Evolutionary conservation across 2,888 invertebrate genomes (phyloP).

Genomic region (Gymnosoma rotundatum): DNA sequence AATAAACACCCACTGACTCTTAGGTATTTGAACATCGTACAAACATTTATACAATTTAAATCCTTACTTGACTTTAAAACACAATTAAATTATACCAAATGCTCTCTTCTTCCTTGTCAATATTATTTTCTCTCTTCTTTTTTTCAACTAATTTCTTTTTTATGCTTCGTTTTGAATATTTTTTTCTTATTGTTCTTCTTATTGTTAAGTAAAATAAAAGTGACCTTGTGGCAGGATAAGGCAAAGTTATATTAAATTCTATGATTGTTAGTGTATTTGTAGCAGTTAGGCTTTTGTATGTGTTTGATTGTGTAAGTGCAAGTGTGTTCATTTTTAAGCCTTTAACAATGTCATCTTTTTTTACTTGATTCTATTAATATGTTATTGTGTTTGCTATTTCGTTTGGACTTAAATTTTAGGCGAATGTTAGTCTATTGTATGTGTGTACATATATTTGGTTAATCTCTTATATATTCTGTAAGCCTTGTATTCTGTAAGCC

Average conservation of each 20-base stretch:
- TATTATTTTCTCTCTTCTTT: not conserved
- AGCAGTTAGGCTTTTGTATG: not conserved
- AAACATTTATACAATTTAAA: slow-evolving; percentile 26
- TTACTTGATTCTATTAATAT: too few relatives aligned
- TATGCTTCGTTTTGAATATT: not conserved
- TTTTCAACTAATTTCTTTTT: slow-evolving; percentile 19
- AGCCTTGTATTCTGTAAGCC: too few relatives aligned
- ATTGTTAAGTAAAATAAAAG: not conserved
- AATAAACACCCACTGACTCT: not conserved
- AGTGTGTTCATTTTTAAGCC: slow-evolving; percentile 14
- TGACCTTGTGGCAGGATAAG: slow-evolving; percentile 49
- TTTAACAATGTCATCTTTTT: slow-evolving; percentile 6
- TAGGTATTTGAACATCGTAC: not conserved
- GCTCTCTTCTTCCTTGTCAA: slow-evolving; percentile 22
- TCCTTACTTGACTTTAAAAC: slow-evolving; percentile 52
- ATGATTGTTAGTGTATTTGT: not conserved
- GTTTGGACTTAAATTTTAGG: not conserved
- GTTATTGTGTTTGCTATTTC: too few relatives aligned
- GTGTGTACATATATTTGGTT: too few relatives aligned
- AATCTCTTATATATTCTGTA: too few relatives aligned
- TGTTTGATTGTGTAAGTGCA: not conserved
- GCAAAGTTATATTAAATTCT: slow-evolving; percentile 38
- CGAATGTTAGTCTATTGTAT: too few relatives aligned
- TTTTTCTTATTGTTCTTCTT: slow-evolving; percentile 10
- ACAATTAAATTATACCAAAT: slow-evolving; percentile 51